A percentile compares a stretch with the other conserved stretches of the same genome.
These are phyloP conservation scores for Ormyrus thymus DNA, from an alignment of 2,888 invertebrate genomes.

Conservation along the genomic window DNA sequence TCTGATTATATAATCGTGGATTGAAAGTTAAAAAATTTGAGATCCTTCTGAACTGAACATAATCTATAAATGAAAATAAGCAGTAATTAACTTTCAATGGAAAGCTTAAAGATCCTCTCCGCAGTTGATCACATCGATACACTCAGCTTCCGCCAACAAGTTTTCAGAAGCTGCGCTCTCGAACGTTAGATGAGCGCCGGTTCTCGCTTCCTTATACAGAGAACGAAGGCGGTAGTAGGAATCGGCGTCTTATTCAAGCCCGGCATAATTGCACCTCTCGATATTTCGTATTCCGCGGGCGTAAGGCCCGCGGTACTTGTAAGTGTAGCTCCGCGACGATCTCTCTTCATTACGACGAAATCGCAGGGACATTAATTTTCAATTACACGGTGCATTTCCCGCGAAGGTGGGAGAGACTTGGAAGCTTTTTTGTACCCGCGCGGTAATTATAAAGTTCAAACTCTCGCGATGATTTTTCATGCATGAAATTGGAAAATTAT, in stretches of 20 bases:
- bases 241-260: constrained; percentile 39
- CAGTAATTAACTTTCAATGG: no score
- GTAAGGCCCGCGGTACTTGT: constrained; percentile 13
- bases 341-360: constrained; percentile 43
- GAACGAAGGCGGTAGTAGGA: constrained; percentile 1
- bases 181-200: constrained; percentile 22
- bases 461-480: no score
- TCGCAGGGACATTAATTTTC: constrained; percentile 36
- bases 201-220: constrained; percentile 38
- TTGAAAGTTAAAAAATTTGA: no score
- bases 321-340: constrained; percentile 1
- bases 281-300: constrained; percentile 49
- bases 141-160: no score
- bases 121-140: no score
- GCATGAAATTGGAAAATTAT: no score
- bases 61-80: no score
- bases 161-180: background rate
- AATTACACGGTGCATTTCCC: constrained; percentile 16
- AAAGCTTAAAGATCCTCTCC: background rate
- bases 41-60: no score
- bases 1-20: no score
- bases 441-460: no score
- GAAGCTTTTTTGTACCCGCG: no score
- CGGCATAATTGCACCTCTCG: constrained; percentile 34
- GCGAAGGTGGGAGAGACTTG: background rate